phyloP scores from a whole-genome alignment of 2,888 invertebrate genomes.

The Cylloceria caligata region DNA sequence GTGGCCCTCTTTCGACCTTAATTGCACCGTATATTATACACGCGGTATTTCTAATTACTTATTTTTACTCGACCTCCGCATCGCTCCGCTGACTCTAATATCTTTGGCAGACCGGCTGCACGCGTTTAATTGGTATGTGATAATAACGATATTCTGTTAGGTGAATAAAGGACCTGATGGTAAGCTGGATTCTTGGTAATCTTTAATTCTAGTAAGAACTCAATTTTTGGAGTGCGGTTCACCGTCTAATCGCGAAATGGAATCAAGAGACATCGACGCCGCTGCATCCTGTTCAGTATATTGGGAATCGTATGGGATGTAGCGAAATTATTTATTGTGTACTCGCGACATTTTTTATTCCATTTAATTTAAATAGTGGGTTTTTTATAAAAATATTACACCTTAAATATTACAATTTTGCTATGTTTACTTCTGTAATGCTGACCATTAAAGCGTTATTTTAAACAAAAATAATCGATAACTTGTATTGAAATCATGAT shows the following conservation, averaged over 20 bases:
- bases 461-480: no score
- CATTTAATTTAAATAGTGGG: not conserved
- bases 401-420: no score
- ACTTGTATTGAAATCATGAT: not conserved
- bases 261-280: not conserved
- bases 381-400: no score
- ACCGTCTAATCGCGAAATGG: not conserved
- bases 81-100: slow-evolving; percentile 81
- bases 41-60: slow-evolving; percentile 84
- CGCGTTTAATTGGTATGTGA: slow-evolving; percentile 81
- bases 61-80: slow-evolving; percentile 78
- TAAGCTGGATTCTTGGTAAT: not conserved
- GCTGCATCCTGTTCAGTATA: not conserved
- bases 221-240: not conserved
- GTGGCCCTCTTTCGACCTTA: slow-evolving; percentile 83
- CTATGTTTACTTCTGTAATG: no score
- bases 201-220: not conserved
- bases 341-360: not conserved
- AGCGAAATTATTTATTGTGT: not conserved
- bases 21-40: slow-evolving; percentile 84
- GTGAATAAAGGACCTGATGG: slow-evolving; percentile 17
- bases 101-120: slow-evolving; percentile 81
- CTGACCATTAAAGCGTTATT: no score
- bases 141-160: slow-evolving; percentile 65
- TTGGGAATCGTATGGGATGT: not conserved